A percentile compares a stretch with the other conserved stretches of the same genome.
These are phyloP conservation scores for Macrosoma leucophasiata DNA, from an alignment of 2,888 invertebrate genomes.

Conservation along the genomic window DNA sequence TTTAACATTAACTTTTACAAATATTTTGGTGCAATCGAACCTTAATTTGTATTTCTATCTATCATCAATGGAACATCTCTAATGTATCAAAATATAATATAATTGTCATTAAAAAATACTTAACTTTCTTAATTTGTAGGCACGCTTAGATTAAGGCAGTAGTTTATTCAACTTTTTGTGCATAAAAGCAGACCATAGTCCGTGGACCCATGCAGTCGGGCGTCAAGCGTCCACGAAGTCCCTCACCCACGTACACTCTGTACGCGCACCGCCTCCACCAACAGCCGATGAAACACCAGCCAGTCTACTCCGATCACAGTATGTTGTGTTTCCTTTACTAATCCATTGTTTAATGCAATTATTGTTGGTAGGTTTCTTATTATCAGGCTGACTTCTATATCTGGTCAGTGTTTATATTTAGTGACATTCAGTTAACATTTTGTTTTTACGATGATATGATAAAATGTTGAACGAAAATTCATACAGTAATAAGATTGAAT, in stretches of 20 bases:
- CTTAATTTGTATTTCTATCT: too few relatives aligned
- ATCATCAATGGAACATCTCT: too few relatives aligned
- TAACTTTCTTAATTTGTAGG: neutral
- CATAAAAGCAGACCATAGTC: conserved; percentile 50
- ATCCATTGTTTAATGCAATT: too few relatives aligned
- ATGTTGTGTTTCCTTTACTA: conserved; percentile 31
- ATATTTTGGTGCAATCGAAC: too few relatives aligned
- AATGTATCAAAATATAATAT: too few relatives aligned
- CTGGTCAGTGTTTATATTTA: too few relatives aligned
- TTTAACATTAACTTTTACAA: too few relatives aligned
- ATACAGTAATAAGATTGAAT: neutral
- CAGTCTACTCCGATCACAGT: conserved; percentile 79
- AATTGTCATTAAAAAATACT: too few relatives aligned
- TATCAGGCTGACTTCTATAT: too few relatives aligned
- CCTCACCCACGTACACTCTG: conserved; percentile 73
- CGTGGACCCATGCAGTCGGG: conserved; percentile 59
- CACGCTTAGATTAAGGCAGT: neutral
- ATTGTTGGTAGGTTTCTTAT: too few relatives aligned
- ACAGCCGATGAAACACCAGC: conserved; percentile 63
- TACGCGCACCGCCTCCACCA: conserved; percentile 61
- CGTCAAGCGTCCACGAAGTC: conserved; percentile 74
- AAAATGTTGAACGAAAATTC: conserved; percentile 8
- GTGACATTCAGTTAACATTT: too few relatives aligned
- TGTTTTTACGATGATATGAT: neutral
- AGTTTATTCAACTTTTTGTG: neutral